Evolutionary conservation across 2,113 vertebrate genomes (phyloP).

Genomic region (Peromyscus polionotus): DNA sequence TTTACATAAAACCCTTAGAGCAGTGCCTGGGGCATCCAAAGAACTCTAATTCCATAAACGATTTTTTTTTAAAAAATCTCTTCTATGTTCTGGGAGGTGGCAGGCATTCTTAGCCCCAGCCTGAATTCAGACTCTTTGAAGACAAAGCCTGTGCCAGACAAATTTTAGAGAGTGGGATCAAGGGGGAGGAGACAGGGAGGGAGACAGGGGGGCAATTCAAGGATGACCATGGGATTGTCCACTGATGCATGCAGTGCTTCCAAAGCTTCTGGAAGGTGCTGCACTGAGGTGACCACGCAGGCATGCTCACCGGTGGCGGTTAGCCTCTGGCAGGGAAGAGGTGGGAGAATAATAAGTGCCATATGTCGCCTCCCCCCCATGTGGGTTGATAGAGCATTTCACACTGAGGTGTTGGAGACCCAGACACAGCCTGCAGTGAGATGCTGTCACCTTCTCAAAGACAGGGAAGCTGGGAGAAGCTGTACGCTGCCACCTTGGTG

Average conservation of each 20-base stretch:
- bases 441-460: not conserved
- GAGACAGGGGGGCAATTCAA: not conserved
- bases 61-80: not conserved
- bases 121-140: not conserved
- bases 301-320: not conserved
- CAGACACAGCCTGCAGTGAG: not conserved
- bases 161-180: not conserved
- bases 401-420: not conserved
- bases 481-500: too few species aligned
- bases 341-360: too few species aligned
- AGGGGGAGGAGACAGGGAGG: accelerated
- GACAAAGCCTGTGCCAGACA: not conserved
- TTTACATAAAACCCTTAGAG: not conserved
- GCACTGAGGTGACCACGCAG: accelerated
- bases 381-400: too few species aligned
- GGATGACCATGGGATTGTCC: not conserved
- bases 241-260: accelerated
- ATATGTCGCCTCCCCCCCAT: accelerated
- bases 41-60: not conserved
- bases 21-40: accelerated
- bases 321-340: not conserved
- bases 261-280: not conserved
- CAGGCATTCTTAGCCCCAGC: not conserved
- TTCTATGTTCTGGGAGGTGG: not conserved
- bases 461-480: too few species aligned